These are phyloP conservation scores for Steatocranus sp. DNA, from an alignment of 2,797 vertebrate genomes.

Conservation along the genomic window DNA sequence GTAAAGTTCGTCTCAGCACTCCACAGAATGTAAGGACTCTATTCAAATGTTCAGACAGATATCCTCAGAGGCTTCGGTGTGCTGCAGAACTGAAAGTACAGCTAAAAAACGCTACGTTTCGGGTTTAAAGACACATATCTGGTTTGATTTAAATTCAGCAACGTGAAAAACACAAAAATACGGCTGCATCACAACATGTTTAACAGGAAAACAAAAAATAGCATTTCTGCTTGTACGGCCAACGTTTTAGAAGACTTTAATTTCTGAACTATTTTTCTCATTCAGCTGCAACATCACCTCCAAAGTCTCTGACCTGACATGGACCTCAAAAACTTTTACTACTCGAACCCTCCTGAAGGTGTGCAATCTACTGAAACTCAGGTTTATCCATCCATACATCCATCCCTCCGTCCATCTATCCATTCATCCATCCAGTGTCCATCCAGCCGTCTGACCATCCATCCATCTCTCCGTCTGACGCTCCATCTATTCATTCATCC, in stretches of 20 bases:
- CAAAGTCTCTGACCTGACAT: neutral
- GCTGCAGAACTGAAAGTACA: neutral
- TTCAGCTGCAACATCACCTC: neutral
- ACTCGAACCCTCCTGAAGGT: neutral
- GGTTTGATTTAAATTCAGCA: accelerated
- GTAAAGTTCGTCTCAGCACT: neutral
- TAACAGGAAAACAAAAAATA: neutral
- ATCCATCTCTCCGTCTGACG: accelerated
- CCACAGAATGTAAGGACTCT: neutral
- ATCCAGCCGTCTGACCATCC: no score
- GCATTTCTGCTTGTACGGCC: neutral
- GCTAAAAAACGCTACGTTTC: neutral
- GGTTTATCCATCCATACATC: accelerated
- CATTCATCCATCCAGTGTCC: accelerated
- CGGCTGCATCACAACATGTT: neutral
- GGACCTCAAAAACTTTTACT: neutral
- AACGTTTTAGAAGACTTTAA: neutral
- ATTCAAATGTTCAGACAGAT: neutral
- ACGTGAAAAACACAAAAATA: neutral
- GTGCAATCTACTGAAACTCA: neutral
- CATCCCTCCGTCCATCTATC: accelerated
- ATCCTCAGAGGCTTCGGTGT: neutral
- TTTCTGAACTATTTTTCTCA: neutral
- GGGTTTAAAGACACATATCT: neutral
- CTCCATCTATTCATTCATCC: accelerated